phyloP scores from a whole-genome alignment of 2,113 vertebrate species.

The Grammomys dolichurus region DNA sequence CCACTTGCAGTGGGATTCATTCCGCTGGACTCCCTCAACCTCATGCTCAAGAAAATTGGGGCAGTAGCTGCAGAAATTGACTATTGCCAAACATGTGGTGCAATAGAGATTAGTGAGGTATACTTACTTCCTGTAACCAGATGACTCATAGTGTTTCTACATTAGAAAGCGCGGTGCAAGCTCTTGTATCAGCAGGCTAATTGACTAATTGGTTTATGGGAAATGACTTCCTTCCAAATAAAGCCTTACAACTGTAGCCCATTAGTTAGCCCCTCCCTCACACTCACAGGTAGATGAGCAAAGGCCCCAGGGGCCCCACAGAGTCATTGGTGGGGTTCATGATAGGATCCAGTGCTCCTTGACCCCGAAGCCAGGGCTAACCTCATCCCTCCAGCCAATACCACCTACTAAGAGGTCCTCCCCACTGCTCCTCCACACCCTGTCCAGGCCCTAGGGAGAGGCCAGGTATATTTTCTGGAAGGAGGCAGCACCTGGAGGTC shows the following conservation, averaged over 20 bases:
- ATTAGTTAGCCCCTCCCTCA: not conserved
- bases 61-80: not conserved
- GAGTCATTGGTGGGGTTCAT: not conserved
- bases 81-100: accelerated
- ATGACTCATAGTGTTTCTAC: not conserved
- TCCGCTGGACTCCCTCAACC: not conserved
- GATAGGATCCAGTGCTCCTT: not conserved
- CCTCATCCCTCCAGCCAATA: not conserved
- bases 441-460: accelerated
- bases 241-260: not conserved
- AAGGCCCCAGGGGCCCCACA: not conserved
- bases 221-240: not conserved
- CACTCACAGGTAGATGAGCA: not conserved
- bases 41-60: not conserved
- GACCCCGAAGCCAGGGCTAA: not conserved
- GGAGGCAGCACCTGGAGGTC: too few species aligned
- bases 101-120: not conserved
- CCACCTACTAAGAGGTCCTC: accelerated
- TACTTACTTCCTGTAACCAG: not conserved
- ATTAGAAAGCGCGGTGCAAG: not conserved
- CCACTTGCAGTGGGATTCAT: too few species aligned
- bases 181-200: not conserved
- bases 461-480: not conserved
- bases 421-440: accelerated
- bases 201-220: not conserved